Conservation (phyloP, 2,888 invertebrate genomes). For the Tenthredo livida region DNA sequence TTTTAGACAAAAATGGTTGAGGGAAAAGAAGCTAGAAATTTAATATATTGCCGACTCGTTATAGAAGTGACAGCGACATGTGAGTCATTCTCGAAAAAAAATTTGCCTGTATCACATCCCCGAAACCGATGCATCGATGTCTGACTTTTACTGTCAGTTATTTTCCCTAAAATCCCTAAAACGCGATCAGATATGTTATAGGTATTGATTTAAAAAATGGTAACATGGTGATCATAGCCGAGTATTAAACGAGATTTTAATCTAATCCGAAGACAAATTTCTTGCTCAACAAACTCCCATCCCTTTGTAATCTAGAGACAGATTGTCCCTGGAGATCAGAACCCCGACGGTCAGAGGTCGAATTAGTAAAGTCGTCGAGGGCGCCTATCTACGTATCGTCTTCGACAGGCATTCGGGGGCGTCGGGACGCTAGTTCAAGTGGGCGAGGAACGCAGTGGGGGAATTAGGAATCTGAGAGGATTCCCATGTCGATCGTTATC, state of each 20-base stretch:
- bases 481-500: slow-evolving; percentile 55
- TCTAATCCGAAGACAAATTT: background rate
- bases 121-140: too few species aligned
- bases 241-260: too few species aligned
- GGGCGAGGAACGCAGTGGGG: slow-evolving; percentile 9
- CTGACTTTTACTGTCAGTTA: too few species aligned
- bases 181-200: too few species aligned
- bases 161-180: too few species aligned
- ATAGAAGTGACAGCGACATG: background rate
- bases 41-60: background rate
- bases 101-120: too few species aligned
- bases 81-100: background rate
- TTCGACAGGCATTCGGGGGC: slow-evolving; percentile 30
- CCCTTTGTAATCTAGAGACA: slow-evolving; percentile 32
- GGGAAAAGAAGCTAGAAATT: background rate
- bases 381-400: slow-evolving; percentile 26
- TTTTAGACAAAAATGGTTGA: background rate
- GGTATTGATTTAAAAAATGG: background rate
- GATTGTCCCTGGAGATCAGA: slow-evolving; percentile 34
- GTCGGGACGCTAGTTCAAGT: slow-evolving; percentile 13
- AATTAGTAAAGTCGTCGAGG: slow-evolving; percentile 32
- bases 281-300: slow-evolving; percentile 14
- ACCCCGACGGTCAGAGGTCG: slow-evolving; percentile 31
- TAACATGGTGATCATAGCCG: too few species aligned
- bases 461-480: slow-evolving; percentile 53